Base-by-base conservation (phyloP, 2,797 vertebrate species). In the Trachops cirrhosus region DNA sequence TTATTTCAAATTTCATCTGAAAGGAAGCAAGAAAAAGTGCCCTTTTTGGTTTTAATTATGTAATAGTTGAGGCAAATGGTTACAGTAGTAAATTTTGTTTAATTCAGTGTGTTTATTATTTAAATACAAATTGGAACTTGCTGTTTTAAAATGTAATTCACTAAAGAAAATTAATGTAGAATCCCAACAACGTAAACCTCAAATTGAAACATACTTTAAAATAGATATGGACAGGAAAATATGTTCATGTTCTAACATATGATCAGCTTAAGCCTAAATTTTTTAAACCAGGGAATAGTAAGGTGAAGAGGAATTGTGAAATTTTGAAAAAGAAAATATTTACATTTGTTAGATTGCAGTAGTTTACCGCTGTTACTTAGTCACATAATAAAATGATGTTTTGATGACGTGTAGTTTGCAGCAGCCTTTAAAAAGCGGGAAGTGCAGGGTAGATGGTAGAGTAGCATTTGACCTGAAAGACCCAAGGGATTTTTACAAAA, bases 81-180 rank as follows among this genome's bases (percentile, higher is more conserved):
- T 86, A 93, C 54, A 46, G 1, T 80, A 57, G 62, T 71, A 41
- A 86, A 41, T 74, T 95, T 91, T 95, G n/a, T 80, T 85, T 93
- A 44, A 79, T 82, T 95, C 74, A 82, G 9, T 79, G 7, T 71
- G 44, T 82, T 86, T 88, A 34, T 86, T 94, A 75, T 62, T 89
- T 89, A 73, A 44, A 3, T 80, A 89, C 44, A 57, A 89, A 75
- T 82, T 37, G 57, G 54, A 29, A 57, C 8, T 29, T 86, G 46
- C 9, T 87, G 0, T 59, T 79, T 93, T 37, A 64, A 24, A 75
- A 77, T 74, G n/a, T 7, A 71, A 29, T 34, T 80, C 44, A 83
- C 48, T 68, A 50, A 67, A 48, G 70, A 88, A 92, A 77, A 54
- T 54, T 62, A 41, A 22, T 4, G 14, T 39, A 46, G 82, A 80